Conservation (phyloP, 1,140 invertebrate genomes). For the Drosophila ercepeae region DNA sequence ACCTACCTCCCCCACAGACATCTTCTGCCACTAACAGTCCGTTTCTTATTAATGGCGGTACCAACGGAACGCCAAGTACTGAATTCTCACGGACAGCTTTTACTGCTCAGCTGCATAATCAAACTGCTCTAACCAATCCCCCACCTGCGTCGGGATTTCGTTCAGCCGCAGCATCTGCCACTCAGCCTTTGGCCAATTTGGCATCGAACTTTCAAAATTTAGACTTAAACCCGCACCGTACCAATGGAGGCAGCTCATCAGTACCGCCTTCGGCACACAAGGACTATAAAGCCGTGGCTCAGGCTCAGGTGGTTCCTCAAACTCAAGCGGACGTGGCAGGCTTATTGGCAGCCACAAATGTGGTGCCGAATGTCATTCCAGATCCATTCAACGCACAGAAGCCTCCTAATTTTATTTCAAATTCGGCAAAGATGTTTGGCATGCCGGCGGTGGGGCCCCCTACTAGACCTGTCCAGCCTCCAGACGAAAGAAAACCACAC, state of each 20-base stretch:
- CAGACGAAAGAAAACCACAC: conserved; percentile 30
- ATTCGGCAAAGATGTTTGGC: conserved; percentile 50
- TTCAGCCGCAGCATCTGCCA: background rate
- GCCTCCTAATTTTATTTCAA: conserved; percentile 15
- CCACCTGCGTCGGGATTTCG: background rate
- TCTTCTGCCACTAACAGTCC: background rate
- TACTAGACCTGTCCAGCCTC: conserved; percentile 7
- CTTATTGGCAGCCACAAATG: conserved; percentile 6
- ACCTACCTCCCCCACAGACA: conserved; percentile 51
- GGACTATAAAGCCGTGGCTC: conserved; percentile 52
- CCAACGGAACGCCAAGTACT: conserved; percentile 56
- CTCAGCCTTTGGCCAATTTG: conserved; percentile 38
- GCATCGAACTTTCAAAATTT: conserved; percentile 56
- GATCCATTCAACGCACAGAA: conserved; percentile 34
- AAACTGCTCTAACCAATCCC: background rate
- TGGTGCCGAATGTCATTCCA: conserved; percentile 41
- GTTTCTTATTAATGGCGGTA: conserved; percentile 56
- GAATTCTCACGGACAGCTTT: conserved; percentile 77
- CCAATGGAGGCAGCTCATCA: conserved; percentile 30
- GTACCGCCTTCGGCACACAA: background rate
- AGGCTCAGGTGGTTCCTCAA: conserved; percentile 11
- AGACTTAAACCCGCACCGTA: conserved; percentile 55
- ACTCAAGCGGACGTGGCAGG: conserved; percentile 11
- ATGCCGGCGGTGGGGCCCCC: background rate
- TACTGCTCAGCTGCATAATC: conserved; percentile 34